Base-by-base conservation (phyloP, 2,113 vertebrate species). In the Lucifuga dentata region DNA sequence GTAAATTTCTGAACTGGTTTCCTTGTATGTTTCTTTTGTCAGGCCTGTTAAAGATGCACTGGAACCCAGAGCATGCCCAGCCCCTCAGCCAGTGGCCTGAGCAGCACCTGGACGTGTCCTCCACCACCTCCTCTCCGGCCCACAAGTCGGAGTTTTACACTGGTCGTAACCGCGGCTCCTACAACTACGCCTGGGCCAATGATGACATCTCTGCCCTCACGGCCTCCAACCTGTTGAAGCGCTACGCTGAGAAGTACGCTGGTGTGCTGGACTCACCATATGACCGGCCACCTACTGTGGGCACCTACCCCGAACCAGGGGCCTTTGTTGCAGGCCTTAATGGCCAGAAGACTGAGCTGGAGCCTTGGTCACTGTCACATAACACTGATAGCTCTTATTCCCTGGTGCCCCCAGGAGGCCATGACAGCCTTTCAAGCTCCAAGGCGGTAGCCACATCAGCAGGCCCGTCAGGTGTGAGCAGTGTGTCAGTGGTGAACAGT, bases 41-140 rank as follows among this genome's bases (percentile, higher is more conserved):
- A 94, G 93, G 93, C 66, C 91, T 98, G 86, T 95, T 86, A 92
- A 99, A 98, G 94, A 99, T 99, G 97, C 97, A 98, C 96, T 99
- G 97, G 97, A 97, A 96, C 94, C 96, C 96, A 89, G 97, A 98
- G 93, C 98, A 99, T 94, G 96, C 95, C 94, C 97, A 98, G 94
- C 86, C 97, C 87, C 94, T 98, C 86, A 98, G 93, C 94, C 97
- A 99, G 93, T 98, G 97, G 96, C 96, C 97, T 62, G 98, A 99
- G 93, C 96, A 99, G 92, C 96, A 99, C 93, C 93, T 98, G 78
- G 98, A 99, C 10, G 96, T 99, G 67, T 98, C 97, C 76, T 98
- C 97, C 83, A 99, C 96, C 13, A 98, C 97, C 57, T 96, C 96
- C 12, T 97, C 97, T 0, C 97, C 96, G 0, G 97, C 96, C 32